These are phyloP conservation scores for Oscarella lobularis DNA, from an alignment of 37 sponge, comb jelly and placozoan species.

Conservation along the genomic window DNA sequence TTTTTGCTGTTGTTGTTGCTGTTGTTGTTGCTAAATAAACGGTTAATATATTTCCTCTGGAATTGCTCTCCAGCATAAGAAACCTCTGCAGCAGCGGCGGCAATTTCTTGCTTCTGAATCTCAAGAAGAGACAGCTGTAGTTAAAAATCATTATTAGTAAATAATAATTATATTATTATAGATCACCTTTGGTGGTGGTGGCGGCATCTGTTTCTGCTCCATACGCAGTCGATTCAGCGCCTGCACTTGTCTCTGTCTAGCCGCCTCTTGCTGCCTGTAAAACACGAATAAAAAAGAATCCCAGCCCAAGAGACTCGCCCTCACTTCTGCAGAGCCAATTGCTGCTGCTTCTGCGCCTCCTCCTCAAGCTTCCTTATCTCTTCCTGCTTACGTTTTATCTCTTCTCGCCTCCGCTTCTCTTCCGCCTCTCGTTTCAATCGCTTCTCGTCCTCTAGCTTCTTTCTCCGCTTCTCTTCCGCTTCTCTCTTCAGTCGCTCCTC, in stretches of 20 bases:
- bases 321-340: constrained; percentile 8
- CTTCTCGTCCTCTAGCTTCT: constrained; percentile 6
- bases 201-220: constrained; percentile 5
- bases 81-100: too few species aligned
- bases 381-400: neutral
- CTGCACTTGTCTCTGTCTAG: constrained; percentile 10
- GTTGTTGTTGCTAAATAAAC: neutral
- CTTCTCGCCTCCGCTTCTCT: neutral
- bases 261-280: constrained; percentile 7
- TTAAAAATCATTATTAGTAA: too few species aligned
- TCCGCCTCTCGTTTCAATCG: neutral
- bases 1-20: neutral
- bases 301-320: neutral
- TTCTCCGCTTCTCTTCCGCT: neutral
- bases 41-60: too few species aligned
- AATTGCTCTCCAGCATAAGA: too few species aligned
- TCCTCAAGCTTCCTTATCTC: neutral
- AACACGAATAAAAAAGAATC: neutral
- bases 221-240: neutral
- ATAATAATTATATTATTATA: neutral
- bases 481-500: constrained; percentile 8
- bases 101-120: constrained; percentile 48
- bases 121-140: constrained; percentile 41
- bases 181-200: constrained; percentile 20
- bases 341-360: constrained; percentile 7